These are phyloP conservation scores for Leiothrix lutea DNA, from an alignment of 2,113 vertebrate species.

Conservation along the genomic window DNA sequence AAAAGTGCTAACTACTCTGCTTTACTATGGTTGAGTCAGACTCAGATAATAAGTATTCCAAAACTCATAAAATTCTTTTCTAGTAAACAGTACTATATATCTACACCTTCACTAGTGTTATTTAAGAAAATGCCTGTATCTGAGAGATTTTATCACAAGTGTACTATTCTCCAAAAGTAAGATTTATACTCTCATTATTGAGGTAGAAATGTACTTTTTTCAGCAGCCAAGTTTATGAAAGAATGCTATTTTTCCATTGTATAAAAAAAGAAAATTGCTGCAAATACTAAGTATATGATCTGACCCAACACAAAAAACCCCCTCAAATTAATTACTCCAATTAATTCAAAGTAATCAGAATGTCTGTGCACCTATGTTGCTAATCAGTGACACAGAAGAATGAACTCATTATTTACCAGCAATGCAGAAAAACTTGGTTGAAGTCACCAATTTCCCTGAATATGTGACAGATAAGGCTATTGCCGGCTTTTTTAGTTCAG, in stretches of 20 bases:
- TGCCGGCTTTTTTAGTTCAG: background rate
- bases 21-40: background rate
- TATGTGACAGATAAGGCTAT: background rate
- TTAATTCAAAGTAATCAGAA: background rate
- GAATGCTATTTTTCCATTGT: background rate
- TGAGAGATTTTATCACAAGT: background rate
- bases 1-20: background rate
- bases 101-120: background rate
- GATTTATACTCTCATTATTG: background rate
- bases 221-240: background rate
- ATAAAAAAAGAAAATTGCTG: background rate
- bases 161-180: background rate
- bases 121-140: background rate
- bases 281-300: background rate
- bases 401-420: background rate
- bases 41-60: background rate
- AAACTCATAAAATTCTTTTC: background rate
- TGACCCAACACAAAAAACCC: rapidly evolving
- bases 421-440: background rate
- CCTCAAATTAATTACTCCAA: background rate
- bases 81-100: background rate
- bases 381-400: background rate
- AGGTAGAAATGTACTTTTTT: background rate
- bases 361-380: background rate
- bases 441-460: background rate